Evolutionary conservation across 2,888 invertebrate species (phyloP), one percentile per base, ranked within the genome.

Genomic region (Eurytoma adleriae): DNA sequence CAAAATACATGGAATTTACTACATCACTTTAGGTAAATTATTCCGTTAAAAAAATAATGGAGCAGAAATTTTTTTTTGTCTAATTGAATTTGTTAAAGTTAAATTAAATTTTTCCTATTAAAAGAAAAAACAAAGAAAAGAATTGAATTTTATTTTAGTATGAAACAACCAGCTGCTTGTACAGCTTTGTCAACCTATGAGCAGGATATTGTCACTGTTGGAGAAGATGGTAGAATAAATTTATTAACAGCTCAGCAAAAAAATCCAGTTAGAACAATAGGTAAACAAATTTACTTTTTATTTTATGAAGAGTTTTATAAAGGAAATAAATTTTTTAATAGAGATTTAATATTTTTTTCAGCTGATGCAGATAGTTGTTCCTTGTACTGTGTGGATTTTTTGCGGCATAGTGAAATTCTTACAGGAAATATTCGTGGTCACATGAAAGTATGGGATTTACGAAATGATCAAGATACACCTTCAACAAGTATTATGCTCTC

Each of bases 341-440:
- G 40, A 3, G 40, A 40, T 40, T 40, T 10, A 40, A 40, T 40
- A 30, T 81, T 61, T 59, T 66, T 62, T 90, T 27, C 87, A 94
- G 94, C 94, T 61, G 93, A 94, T 82, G 96, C 96, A 0, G 97
- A 97, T 88, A 96, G 96, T 88, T 96, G 96, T 87, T 94, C 96
- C 0, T 90, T 97, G 67, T 94, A 95, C 86, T 94, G 95, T 76
- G 93, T 96, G 0, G 93, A 94, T 84, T 97, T 96, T 89, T 91
- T 97, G 24, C 96, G 94, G 83, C 94, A 94, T 86, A 93, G 92
- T 85, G 94, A 96, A 93, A 92, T 97, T 30, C 93, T 97, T 64
- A 96, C 96, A 0, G 96, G 96, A 20, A 98, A 97, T 90, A 92
- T 96, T n/a, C 92, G 96, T 88, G 98, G 98, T 0, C 96, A 97